Evolutionary conservation across 2,113 vertebrate species (phyloP).

Genomic region (Piprites chloris): DNA sequence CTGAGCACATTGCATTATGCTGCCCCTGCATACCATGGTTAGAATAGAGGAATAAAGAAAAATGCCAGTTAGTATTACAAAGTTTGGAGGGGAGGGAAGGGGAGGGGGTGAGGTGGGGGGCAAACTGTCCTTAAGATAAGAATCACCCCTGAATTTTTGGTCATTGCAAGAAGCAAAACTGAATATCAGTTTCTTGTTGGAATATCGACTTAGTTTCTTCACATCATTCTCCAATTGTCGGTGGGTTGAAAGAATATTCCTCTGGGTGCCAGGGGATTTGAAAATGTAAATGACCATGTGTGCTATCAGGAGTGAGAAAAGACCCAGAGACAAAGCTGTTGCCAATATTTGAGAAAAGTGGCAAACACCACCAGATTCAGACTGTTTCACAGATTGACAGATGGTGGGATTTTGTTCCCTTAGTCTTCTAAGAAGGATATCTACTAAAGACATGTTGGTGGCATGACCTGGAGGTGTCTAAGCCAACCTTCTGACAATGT

Average conservation of each 20-base stretch:
- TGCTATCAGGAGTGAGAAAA: background rate
- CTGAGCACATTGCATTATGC: background rate
- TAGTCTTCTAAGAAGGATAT: background rate
- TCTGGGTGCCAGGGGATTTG: background rate
- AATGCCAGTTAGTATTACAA: background rate
- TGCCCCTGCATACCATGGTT: background rate
- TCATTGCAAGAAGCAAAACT: background rate
- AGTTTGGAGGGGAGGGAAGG: background rate
- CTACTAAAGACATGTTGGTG: background rate
- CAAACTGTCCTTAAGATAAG: background rate
- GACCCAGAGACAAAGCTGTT: fast-evolving
- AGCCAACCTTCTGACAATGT: background rate
- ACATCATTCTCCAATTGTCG: background rate
- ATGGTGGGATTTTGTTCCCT: background rate
- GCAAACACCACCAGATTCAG: background rate
- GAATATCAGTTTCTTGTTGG: background rate
- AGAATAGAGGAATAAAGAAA: background rate
- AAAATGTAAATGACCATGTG: background rate
- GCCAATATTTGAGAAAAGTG: background rate
- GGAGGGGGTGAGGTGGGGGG: no score
- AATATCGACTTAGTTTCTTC: background rate
- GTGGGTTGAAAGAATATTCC: background rate
- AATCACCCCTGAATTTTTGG: background rate
- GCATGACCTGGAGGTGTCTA: background rate
- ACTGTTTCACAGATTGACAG: background rate